Percentiles rank a stretch among this genome's conserved stretches.
These are phyloP conservation scores for Crypturellus undulatus DNA, from an alignment of 2,113 vertebrate species.

Conservation along the genomic window DNA sequence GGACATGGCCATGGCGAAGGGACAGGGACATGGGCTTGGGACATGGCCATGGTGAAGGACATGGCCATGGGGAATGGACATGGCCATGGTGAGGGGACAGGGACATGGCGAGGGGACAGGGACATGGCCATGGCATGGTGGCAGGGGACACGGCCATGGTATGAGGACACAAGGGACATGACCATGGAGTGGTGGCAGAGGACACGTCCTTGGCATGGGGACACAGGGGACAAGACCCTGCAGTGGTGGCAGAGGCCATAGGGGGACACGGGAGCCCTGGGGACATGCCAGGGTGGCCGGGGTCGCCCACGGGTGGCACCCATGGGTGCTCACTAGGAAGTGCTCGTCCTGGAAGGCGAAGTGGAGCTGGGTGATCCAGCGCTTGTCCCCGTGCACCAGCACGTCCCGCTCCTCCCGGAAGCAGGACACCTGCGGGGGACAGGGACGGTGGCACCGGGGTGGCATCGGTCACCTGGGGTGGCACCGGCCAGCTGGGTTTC, in stretches of 20 bases:
- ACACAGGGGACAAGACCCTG: not conserved
- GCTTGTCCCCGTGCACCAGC: constrained; percentile 83
- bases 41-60: not conserved
- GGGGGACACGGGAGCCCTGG: too few relatives aligned
- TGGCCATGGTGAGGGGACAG: too few relatives aligned
- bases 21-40: too few relatives aligned
- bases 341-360: constrained; percentile 90
- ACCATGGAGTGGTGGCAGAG: not conserved
- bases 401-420: constrained; percentile 89
- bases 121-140: not conserved
- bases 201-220: not conserved
- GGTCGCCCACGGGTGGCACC: not conserved
- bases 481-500: too few relatives aligned
- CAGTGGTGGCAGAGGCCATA: too few relatives aligned
- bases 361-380: constrained; percentile 89
- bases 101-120: not conserved
- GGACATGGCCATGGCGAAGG: not conserved
- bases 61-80: too few relatives aligned
- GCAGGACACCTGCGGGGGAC: constrained; percentile 76
- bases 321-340: constrained; percentile 79
- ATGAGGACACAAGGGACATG: not conserved
- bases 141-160: too few relatives aligned
- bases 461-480: too few relatives aligned
- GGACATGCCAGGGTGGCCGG: too few relatives aligned
- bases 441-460: too few relatives aligned